A percentile compares a stretch with the other conserved stretches of the same genome.
phyloP scores from a whole-genome alignment of 2,113 vertebrate genomes.

The Uria lomvia region DNA sequence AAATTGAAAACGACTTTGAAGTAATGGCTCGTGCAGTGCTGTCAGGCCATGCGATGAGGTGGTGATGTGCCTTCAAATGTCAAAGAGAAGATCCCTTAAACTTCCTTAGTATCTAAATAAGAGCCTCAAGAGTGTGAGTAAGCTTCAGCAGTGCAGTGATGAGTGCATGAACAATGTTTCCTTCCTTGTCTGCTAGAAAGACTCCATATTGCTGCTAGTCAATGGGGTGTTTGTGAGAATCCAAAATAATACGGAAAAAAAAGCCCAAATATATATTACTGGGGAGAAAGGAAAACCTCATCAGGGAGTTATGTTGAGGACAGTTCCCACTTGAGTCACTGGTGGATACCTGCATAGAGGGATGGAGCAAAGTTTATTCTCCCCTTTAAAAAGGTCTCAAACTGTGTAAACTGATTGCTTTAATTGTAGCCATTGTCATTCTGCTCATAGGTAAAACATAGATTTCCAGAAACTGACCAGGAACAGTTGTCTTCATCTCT shows the following conservation, averaged over 20 bases:
- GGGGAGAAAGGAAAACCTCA: background rate
- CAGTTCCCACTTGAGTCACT: background rate
- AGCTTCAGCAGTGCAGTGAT: background rate
- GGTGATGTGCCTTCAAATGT: background rate
- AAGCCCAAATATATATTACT: background rate
- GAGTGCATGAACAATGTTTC: background rate
- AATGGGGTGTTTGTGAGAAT: background rate
- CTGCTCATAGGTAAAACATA: background rate
- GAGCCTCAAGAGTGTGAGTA: background rate
- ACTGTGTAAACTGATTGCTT: background rate
- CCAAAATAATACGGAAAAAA: background rate
- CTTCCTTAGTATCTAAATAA: background rate
- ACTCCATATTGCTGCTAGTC: background rate
- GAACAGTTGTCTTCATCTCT: background rate
- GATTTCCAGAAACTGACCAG: background rate
- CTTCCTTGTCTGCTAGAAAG: background rate
- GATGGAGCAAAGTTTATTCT: background rate
- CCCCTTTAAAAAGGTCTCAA: background rate
- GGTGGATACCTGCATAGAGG: background rate
- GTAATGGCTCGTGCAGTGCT: background rate
- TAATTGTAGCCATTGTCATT: background rate
- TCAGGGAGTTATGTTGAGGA: background rate
- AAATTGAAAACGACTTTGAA: constrained; percentile 39
- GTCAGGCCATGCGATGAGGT: background rate
- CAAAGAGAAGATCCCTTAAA: background rate